These are phyloP conservation scores for Nylanderia fulva DNA, from an alignment of 1,140 invertebrate genomes.

Conservation along the genomic window DNA sequence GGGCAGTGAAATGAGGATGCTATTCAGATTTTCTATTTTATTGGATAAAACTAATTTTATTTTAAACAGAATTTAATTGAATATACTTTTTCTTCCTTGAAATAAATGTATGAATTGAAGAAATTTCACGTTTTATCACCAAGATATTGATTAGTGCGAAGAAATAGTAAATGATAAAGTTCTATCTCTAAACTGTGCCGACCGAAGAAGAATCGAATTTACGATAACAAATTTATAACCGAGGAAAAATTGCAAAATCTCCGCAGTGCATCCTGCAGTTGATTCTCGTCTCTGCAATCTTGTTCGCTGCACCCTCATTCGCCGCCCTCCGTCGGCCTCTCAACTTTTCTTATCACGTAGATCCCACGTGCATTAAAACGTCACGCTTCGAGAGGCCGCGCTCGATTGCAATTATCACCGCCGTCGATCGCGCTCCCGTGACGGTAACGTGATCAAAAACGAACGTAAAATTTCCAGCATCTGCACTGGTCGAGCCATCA, in stretches of 20 bases:
- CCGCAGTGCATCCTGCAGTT: not conserved
- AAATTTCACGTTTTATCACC: not conserved
- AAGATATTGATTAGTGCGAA: not conserved
- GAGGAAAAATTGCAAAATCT: not conserved
- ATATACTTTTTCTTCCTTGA: not conserved
- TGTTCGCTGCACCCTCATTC: slow-evolving; percentile 51
- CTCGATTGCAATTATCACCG: slow-evolving; percentile 47
- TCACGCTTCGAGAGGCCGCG: slow-evolving; percentile 43
- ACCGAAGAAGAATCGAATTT: not conserved
- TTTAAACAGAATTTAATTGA: not conserved
- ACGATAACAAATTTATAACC: not conserved
- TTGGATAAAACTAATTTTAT: not conserved
- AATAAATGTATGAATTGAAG: not conserved
- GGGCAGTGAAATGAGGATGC: slow-evolving; percentile 39
- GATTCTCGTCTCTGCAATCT: slow-evolving; percentile 49
- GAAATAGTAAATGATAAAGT: not conserved
- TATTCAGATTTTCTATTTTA: not conserved
- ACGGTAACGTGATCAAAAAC: slow-evolving; percentile 58
- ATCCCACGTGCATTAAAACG: slow-evolving; percentile 57
- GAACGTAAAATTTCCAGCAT: slow-evolving; percentile 87
- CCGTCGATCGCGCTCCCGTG: slow-evolving; percentile 4
- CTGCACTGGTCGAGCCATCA: slow-evolving; percentile 89
- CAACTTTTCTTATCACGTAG: slow-evolving; percentile 60
- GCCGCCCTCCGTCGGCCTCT: slow-evolving; percentile 40
- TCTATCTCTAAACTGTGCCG: not conserved